phyloP scores from a whole-genome alignment of 2,797 vertebrate genomes.

The Lacerta bilineata region DNA sequence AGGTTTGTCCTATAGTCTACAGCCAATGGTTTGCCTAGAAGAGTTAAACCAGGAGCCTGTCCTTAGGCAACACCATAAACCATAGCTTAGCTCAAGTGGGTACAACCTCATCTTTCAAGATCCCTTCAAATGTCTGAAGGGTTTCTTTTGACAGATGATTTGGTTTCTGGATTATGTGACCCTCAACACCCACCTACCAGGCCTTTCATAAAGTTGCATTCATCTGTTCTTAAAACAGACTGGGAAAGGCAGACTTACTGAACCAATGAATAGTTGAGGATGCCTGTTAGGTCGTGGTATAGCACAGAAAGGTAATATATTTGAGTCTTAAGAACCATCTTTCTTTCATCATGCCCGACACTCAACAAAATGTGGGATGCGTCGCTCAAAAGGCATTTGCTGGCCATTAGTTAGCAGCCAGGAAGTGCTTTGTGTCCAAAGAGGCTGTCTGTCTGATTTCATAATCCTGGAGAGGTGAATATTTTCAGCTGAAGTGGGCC shows the following conservation, averaged over 20 bases:
- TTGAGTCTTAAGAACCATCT: background rate
- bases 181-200: background rate
- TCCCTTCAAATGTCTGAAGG: no score
- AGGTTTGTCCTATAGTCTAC: no score
- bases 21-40: no score
- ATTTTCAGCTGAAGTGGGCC: background rate
- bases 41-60: no score
- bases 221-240: background rate
- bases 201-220: background rate
- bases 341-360: background rate
- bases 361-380: background rate
- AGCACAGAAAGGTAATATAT: background rate
- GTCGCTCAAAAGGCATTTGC: constrained; percentile 18
- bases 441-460: constrained; percentile 7
- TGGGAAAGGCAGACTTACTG: background rate
- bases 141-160: constrained; percentile 13
- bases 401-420: background rate
- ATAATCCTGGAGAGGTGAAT: constrained; percentile 3
- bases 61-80: no score
- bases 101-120: no score
- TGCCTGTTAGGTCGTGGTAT: background rate
- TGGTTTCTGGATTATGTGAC: background rate
- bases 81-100: no score
- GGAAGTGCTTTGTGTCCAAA: background rate
- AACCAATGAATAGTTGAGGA: background rate